These are phyloP conservation scores for Leucania comma DNA, from an alignment of 2,888 invertebrate genomes.

Conservation along the genomic window DNA sequence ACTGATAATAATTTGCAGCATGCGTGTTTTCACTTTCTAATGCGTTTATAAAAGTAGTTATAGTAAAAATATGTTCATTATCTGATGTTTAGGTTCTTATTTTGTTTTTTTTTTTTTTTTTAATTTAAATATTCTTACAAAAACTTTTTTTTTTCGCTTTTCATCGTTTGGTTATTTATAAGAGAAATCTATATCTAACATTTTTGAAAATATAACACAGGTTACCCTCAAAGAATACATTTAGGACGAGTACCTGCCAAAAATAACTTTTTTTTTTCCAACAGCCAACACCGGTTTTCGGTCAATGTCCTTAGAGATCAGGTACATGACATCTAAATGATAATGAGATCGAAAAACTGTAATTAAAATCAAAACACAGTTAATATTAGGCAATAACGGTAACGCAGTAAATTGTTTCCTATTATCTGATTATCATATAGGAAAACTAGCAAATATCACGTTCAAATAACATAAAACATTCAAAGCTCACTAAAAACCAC, in stretches of 20 bases:
- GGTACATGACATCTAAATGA: slow-evolving; percentile 27
- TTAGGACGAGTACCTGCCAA: background rate
- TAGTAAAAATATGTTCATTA: background rate
- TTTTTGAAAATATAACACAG: no score
- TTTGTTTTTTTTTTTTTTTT: background rate
- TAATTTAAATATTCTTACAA: background rate
- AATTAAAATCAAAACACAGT: background rate
- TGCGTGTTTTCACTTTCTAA: background rate
- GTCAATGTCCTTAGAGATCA: slow-evolving; percentile 37
- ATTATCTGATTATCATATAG: background rate
- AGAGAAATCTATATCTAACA: no score
- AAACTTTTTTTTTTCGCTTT: background rate
- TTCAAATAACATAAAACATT: background rate
- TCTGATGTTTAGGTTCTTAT: background rate
- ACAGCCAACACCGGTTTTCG: slow-evolving; percentile 26
- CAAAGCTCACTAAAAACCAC: background rate
- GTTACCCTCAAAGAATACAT: background rate
- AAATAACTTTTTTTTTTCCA: background rate
- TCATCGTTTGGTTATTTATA: background rate
- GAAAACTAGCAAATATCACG: slow-evolving; percentile 1
- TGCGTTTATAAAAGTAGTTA: background rate
- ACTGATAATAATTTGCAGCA: background rate
- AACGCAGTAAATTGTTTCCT: background rate
- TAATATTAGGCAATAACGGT: slow-evolving; percentile 32
- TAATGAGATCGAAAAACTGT: slow-evolving; percentile 33